A percentile compares a stretch with the other conserved stretches of the same genome.
Evolutionary conservation across 2,797 vertebrate genomes (phyloP).

Genomic region (Microtus agrestis): DNA sequence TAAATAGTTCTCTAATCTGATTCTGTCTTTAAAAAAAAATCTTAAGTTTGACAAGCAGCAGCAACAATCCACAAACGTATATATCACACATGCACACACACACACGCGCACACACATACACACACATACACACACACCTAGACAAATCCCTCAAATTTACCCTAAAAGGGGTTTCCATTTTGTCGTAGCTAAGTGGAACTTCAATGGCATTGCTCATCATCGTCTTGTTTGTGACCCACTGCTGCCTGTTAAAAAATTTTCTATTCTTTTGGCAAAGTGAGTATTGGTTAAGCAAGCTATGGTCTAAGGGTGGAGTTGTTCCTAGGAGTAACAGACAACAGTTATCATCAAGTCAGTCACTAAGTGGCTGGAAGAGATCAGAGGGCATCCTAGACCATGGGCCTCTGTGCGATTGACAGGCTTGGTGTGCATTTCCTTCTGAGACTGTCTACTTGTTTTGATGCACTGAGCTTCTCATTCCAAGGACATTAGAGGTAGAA

Average conservation of each 20-base stretch:
- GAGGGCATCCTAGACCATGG: constrained; percentile 61
- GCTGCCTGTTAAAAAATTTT: background rate
- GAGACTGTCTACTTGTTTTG: constrained; percentile 69
- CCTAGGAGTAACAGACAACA: background rate
- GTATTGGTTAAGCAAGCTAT: background rate
- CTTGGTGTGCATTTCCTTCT: constrained; percentile 71
- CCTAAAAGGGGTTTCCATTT: background rate
- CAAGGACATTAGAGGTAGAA: constrained; percentile 21
- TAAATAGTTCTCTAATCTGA: background rate
- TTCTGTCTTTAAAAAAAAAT: constrained; percentile 34
- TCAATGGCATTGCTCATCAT: background rate
- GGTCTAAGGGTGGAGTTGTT: constrained; percentile 33
- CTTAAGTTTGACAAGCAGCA: background rate
- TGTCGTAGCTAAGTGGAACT: constrained; percentile 1
- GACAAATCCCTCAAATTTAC: background rate
- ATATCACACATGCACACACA: background rate
- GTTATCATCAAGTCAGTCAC: background rate
- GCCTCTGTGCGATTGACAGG: constrained; percentile 62
- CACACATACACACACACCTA: background rate
- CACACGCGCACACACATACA: background rate
- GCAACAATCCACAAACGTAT: background rate
- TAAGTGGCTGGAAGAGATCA: constrained; percentile 52
- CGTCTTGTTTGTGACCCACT: background rate
- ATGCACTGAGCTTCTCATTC: constrained; percentile 70
- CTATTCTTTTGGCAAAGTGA: constrained; percentile 40